Evolutionary conservation across 2,888 invertebrate genomes (phyloP).

Genomic region (Mactromeris polynyma): DNA sequence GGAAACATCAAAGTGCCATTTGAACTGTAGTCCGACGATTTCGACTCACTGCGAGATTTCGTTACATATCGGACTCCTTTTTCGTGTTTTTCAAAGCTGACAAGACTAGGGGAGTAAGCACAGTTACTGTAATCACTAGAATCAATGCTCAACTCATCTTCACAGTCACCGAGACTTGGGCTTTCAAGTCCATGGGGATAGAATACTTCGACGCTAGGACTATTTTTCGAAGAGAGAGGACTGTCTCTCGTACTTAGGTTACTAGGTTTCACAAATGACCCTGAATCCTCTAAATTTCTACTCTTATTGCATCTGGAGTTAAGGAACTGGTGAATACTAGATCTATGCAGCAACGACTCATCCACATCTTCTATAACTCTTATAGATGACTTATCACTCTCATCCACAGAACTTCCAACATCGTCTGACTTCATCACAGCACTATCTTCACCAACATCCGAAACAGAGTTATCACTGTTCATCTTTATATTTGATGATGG

Average conservation of each 20-base stretch:
- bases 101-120: constrained; percentile 56
- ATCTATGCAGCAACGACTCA: constrained; percentile 53
- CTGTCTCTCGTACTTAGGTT: constrained; percentile 1
- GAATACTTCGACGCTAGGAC: constrained; percentile 28
- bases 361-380: constrained; percentile 58
- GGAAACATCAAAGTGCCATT: constrained; percentile 73
- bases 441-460: not conserved
- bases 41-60: constrained; percentile 63
- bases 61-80: constrained; percentile 62
- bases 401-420: constrained; percentile 16
- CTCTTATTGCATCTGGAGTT: constrained; percentile 63
- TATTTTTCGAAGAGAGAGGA: not conserved
- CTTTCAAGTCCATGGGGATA: constrained; percentile 23
- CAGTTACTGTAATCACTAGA: constrained; percentile 37
- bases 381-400: constrained; percentile 41
- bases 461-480: not conserved
- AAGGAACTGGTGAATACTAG: constrained; percentile 67
- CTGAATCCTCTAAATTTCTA: constrained; percentile 59
- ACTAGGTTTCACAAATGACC: constrained; percentile 25
- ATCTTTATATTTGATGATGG: not conserved
- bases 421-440: not conserved
- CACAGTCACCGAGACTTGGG: not conserved
- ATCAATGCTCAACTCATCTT: constrained; percentile 4
- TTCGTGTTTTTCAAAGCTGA: constrained; percentile 68
- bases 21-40: constrained; percentile 67